phyloP scores from a whole-genome alignment of 1,140 invertebrate species.

The Saccostrea glomerata region DNA sequence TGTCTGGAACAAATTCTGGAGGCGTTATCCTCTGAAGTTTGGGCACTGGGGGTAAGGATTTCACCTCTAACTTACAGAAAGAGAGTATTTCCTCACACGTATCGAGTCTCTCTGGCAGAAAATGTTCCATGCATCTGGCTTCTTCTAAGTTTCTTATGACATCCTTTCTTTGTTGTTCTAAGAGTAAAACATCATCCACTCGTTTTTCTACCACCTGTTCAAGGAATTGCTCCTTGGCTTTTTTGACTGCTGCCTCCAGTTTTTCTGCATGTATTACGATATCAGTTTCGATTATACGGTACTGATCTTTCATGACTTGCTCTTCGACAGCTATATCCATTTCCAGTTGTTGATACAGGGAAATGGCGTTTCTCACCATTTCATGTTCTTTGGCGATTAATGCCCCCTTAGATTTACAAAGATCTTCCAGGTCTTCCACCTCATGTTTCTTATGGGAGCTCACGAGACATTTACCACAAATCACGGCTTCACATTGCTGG shows the following conservation, averaged over 20 bases:
- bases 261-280: background rate
- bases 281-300: background rate
- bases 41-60: background rate
- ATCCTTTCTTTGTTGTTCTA: background rate
- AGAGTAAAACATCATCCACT: background rate
- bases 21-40: background rate
- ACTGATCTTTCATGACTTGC: background rate
- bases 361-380: background rate
- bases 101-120: background rate
- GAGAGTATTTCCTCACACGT: background rate
- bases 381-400: background rate
- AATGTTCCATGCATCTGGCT: background rate
- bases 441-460: background rate
- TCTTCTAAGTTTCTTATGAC: background rate
- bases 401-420: background rate
- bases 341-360: background rate
- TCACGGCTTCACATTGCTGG: background rate
- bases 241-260: background rate
- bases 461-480: background rate
- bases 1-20: slow-evolving; percentile 17
- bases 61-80: background rate
- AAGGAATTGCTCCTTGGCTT: background rate
- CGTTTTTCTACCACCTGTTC: background rate
- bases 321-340: background rate
- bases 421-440: background rate